Conservation (phyloP, 1,140 invertebrate species). For the Drosophila melanica region DNA sequence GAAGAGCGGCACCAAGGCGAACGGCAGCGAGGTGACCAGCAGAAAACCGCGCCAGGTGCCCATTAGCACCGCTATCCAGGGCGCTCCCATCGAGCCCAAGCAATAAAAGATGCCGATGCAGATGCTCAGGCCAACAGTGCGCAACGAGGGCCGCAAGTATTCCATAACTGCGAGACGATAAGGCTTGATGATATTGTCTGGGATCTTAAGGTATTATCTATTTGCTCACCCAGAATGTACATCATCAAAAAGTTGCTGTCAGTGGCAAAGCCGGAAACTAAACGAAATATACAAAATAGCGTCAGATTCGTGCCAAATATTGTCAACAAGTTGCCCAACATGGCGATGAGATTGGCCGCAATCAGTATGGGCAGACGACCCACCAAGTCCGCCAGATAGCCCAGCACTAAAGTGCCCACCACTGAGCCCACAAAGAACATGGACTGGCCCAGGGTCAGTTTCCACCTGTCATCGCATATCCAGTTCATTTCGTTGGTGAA, state of each 20-base stretch:
- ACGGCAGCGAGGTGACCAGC: conserved; percentile 84
- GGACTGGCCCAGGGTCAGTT: conserved; percentile 85
- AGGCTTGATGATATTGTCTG: background rate
- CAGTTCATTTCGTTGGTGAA: conserved; percentile 83
- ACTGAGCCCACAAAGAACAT: conserved; percentile 87
- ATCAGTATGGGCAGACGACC: conserved; percentile 86
- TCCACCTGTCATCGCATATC: conserved; percentile 86
- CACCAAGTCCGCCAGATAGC: conserved; percentile 85
- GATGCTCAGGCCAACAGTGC: conserved; percentile 86
- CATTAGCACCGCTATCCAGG: conserved; percentile 85
- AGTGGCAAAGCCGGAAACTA: conserved; percentile 86
- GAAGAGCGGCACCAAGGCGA: conserved; percentile 84
- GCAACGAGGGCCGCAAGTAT: conserved; percentile 85
- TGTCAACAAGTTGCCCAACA: conserved; percentile 85
- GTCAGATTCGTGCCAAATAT: conserved; percentile 84
- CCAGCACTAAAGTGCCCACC: conserved; percentile 85
- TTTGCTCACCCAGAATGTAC: conserved; percentile 86
- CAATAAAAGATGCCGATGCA: conserved; percentile 87
- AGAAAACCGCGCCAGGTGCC: conserved; percentile 85
- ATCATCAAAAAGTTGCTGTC: conserved; percentile 87
- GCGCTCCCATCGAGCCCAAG: conserved; percentile 85
- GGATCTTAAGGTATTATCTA: background rate
- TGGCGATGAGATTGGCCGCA: conserved; percentile 85
- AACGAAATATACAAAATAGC: conserved; percentile 84
- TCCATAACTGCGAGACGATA: conserved; percentile 85